Evolutionary conservation across 35 echinoderm and acorn worm species (phyloP), one percentile per base, ranked within the genome.

Genomic region (Eucidaris tribuloides): DNA sequence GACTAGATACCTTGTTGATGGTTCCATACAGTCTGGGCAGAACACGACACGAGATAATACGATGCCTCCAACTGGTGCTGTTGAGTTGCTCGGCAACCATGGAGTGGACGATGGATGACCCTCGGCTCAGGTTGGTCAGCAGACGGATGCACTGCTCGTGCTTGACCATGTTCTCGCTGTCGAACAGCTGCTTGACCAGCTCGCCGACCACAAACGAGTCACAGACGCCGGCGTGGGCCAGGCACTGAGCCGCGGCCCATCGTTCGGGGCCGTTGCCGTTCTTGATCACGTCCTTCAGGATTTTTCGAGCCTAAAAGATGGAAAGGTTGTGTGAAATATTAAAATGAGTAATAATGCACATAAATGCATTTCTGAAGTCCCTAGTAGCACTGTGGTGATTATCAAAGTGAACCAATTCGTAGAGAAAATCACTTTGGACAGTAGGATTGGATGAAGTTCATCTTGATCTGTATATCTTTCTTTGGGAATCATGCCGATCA

Each of bases 41-140:
- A 7, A 87, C 79, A 66, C 84, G 89, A 46, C 96, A 99, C 2
- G 96, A 90, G 4, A 99, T 63, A 20, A 99, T 86, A 14, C 96
- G 72, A 13, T 92, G 77, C 23, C 91, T 76, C 96, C 96, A 99
- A 37, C 89, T 99, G 65, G 96, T 93, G 45, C 96, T 99, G 39
- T 99, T 99, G 23, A 99, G 79, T 55, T 99, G 96, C 50, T 99
- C 96, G 41, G 90, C 96, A 20, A 99, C 83, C 96, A 99, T 93
- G 9, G 96, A 93, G 64, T 99, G 96, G 0, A 99, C 96, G 7
- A 99, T 89, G 24, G 96, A 76, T 7, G 96, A 90, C 11, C 81
- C 71, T 5, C 68, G 32, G 50, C 96, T 99, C 19, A 99, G 84
- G 46, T 90, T 93, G 34, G 96, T 70, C 87, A 99, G 68, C 34